Evolutionary conservation across 2,797 vertebrate genomes (phyloP).

Genomic region (Phrynocephalus vlangalii): DNA sequence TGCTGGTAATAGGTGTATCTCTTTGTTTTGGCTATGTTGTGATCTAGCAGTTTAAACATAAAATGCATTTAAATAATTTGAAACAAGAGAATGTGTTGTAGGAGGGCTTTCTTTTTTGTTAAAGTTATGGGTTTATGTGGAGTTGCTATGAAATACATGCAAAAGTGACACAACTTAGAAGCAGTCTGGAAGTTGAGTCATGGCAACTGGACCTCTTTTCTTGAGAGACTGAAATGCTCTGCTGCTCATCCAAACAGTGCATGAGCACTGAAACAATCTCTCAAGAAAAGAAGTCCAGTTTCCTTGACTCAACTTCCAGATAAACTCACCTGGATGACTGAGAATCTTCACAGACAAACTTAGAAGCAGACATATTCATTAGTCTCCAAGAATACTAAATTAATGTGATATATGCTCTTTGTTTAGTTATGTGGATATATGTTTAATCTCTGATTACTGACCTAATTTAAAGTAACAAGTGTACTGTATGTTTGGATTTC

Average conservation of each 20-base stretch:
- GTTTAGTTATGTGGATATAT: neutral
- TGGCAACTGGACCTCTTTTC: too few relatives aligned
- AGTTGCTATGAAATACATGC: neutral
- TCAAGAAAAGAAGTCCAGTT: too few relatives aligned
- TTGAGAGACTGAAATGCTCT: too few relatives aligned
- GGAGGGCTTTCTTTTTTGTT: neutral
- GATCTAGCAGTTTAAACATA: neutral
- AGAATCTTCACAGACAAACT: too few relatives aligned
- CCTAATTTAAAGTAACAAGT: neutral
- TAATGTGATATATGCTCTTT: neutral
- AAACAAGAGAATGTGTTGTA: neutral
- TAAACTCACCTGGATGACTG: too few relatives aligned
- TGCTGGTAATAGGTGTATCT: too few relatives aligned
- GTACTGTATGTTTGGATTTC: constrained; percentile 54
- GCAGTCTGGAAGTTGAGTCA: too few relatives aligned
- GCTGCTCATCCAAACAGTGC: too few relatives aligned
- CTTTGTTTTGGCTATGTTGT: too few relatives aligned
- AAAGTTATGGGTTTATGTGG: neutral
- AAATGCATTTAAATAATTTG: neutral
- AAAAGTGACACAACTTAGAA: neutral
- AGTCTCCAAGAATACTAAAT: neutral
- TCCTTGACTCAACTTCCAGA: too few relatives aligned
- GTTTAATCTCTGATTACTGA: neutral
- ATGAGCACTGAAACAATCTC: too few relatives aligned
- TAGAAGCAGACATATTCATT: neutral